A percentile compares a stretch with the other conserved stretches of the same genome.
These are phyloP conservation scores for Chionomys nivalis DNA, from an alignment of 2,113 vertebrate genomes.

Conservation along the genomic window DNA sequence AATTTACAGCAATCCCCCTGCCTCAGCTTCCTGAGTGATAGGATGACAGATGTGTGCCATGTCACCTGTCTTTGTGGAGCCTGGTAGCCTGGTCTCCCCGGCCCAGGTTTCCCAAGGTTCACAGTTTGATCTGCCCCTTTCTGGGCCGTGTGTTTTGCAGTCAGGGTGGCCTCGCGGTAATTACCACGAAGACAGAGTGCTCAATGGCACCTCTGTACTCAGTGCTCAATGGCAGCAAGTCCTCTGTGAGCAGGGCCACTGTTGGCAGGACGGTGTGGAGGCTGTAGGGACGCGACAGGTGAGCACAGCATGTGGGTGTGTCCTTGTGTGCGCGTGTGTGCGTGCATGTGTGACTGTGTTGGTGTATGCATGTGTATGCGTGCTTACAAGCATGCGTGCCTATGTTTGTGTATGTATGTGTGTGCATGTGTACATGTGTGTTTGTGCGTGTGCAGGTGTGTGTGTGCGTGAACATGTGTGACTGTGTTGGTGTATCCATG, in stretches of 20 bases:
- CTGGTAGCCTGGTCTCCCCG: background rate
- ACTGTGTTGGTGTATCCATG: background rate
- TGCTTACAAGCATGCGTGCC: too few species aligned
- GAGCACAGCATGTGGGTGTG: too few species aligned
- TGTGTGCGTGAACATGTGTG: background rate
- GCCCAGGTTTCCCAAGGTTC: background rate
- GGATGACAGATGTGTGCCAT: background rate
- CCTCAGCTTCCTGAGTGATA: background rate
- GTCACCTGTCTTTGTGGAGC: background rate
- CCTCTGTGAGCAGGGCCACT: background rate
- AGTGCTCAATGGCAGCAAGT: background rate
- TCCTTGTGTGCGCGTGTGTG: fast-evolving
- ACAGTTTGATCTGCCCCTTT: background rate
- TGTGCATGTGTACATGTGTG: background rate
- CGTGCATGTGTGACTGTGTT: background rate
- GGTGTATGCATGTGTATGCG: background rate
- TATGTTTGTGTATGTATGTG: background rate
- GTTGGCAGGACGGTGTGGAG: background rate
- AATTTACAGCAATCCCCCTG: background rate
- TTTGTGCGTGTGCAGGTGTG: background rate
- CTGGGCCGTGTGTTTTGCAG: background rate
- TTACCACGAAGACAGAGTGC: background rate
- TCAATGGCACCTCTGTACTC: background rate
- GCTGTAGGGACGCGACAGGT: background rate
- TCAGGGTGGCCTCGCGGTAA: fast-evolving